phyloP scores from a whole-genome alignment of 2,888 invertebrate species.

The Luperina testacea region DNA sequence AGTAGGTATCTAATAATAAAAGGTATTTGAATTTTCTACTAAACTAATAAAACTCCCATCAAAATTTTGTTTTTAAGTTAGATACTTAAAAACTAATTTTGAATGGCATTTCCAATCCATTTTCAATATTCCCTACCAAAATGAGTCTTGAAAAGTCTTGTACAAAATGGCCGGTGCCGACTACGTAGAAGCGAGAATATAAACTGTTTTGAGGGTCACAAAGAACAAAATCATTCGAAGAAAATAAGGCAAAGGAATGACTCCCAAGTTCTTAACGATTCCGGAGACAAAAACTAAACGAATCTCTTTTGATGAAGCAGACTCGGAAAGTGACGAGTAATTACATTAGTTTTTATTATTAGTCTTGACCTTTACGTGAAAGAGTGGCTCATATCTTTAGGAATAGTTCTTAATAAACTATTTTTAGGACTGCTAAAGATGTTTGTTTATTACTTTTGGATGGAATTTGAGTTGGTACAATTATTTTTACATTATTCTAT shows the following conservation, averaged over 20 bases:
- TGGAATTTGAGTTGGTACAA: neutral
- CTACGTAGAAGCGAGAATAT: constrained; percentile 35
- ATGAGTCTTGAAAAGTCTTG: constrained; percentile 28
- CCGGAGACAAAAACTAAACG: constrained; percentile 47
- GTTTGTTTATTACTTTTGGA: neutral
- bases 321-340: constrained; percentile 36
- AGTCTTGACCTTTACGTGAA: neutral
- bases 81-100: neutral
- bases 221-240: constrained; percentile 44
- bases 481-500: neutral
- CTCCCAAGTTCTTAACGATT: constrained; percentile 43
- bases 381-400: neutral
- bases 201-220: constrained; percentile 44
- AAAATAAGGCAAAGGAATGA: constrained; percentile 42
- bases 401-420: neutral
- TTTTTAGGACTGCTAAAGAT: neutral
- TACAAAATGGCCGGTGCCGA: constrained; percentile 41
- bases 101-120: neutral
- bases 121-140: constrained; percentile 35
- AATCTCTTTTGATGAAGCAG: constrained; percentile 33
- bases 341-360: constrained; percentile 34
- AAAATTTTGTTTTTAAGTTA: constrained; percentile 20
- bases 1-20: neutral
- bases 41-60: neutral
- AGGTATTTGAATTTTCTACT: neutral